Evolutionary conservation across 2,797 vertebrate species (phyloP).

Genomic region (Sebastiscus albofasciatus): DNA sequence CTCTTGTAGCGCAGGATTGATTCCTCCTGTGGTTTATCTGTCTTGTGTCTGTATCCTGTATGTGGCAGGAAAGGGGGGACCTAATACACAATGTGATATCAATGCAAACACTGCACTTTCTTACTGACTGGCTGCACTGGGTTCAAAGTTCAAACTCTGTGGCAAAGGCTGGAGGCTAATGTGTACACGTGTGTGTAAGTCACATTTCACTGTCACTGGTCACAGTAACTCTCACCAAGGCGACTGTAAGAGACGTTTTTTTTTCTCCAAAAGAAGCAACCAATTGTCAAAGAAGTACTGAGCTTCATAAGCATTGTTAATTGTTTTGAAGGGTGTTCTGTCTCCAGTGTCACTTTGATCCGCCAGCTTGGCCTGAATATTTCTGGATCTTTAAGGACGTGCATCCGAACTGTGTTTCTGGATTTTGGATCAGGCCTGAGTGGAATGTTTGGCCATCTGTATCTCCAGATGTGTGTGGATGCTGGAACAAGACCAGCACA

Average conservation of each 20-base stretch:
- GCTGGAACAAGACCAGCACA: constrained; percentile 37
- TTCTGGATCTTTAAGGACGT: constrained; percentile 30
- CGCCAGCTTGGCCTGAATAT: not conserved
- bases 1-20: not conserved
- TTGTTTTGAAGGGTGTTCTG: not conserved
- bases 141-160: constrained; percentile 53
- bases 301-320: not conserved
- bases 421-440: constrained; percentile 40
- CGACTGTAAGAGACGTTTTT: not conserved
- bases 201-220: not conserved
- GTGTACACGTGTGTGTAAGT: not conserved
- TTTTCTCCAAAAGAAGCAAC: constrained; percentile 1
- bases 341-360: constrained; percentile 16
- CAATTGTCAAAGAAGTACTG: not conserved
- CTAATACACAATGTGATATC: constrained; percentile 27
- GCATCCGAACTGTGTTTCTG: constrained; percentile 40
- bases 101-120: constrained; percentile 36
- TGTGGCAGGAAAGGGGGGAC: constrained; percentile 24
- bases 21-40: constrained; percentile 25
- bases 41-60: constrained; percentile 33
- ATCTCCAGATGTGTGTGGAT: constrained; percentile 59
- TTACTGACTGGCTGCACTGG: constrained; percentile 3
- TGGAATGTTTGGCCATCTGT: constrained; percentile 63
- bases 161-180: constrained; percentile 7
- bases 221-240: not conserved